Evolutionary conservation across 2,797 vertebrate species (phyloP), one percentile per base, ranked within the genome.

Genomic region (Pelochelys cantorii): DNA sequence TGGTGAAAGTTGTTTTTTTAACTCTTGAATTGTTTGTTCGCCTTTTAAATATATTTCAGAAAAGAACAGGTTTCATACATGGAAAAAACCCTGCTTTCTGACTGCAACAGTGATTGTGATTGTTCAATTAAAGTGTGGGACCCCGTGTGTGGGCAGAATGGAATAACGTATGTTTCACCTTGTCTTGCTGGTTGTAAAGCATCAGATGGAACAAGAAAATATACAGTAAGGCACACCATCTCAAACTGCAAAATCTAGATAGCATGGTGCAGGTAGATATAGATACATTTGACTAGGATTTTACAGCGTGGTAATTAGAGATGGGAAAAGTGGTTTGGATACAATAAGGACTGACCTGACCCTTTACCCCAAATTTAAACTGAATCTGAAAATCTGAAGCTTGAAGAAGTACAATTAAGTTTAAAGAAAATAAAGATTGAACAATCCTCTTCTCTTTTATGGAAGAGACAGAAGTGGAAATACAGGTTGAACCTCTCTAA

Each of bases 141-240:
- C 68, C 99, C 99, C 0, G 98, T 99, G 88, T 99, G 99, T 84
- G 99, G 99, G 2, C 98, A 97, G 90, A 98, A 98, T 8, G 98
- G 98, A 42, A 97, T 99, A 87, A 98, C 99, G 0, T 99, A 99
- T 1, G 93, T 98, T 95, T 99, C 99, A 7, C 98, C 99, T 0
- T 99, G 99, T 95, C 97, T 99, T 95, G 99, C 99, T 11, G 99
- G 99, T 53, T 99, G 99, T 94, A 95, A 98, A 77, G 79, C 89
- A 56, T 98, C 98, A 53, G 97, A 94, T 17, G 98, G 99, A 96
- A 90, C 96, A 22, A 98, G 99, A 86, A 98, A 98, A 95, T 97
- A 97, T 89, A 98, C 97, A 94, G 99, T 99, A 98, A 97, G 94
- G 12, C 5, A 54, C 68, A 79, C 29, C 31, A 71, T n/a, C n/a